A percentile compares a stretch with the other conserved stretches of the same genome.
phyloP scores from a whole-genome alignment of 2,888 invertebrate genomes.

The Pantelozetes paolii region DNA sequence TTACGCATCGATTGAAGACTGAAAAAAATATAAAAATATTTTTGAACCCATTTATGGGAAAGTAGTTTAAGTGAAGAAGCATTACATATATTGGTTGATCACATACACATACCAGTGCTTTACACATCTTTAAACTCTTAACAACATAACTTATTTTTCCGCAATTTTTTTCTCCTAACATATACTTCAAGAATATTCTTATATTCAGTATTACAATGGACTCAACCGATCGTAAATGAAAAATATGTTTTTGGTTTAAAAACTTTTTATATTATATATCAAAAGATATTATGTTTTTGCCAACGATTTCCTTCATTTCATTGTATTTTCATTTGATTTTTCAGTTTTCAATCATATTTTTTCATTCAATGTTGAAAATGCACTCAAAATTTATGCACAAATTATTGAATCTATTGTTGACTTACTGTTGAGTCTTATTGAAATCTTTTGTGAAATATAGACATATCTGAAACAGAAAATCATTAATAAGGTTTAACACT shows the following conservation, averaged over 20 bases:
- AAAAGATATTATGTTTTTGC: not conserved
- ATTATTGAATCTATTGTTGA: not conserved
- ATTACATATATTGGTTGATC: conserved; percentile 14
- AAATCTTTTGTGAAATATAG: no score
- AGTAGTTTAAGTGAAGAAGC: not conserved
- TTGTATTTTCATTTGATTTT: no score
- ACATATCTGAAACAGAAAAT: no score
- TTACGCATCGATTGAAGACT: conserved; percentile 20
- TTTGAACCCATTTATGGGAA: not conserved
- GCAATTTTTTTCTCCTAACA: not conserved
- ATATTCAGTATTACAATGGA: not conserved
- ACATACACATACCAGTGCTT: conserved; percentile 21
- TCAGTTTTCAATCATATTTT: no score
- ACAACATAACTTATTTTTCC: not conserved
- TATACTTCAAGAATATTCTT: not conserved
- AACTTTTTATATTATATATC: conserved; percentile 19
- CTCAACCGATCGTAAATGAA: conserved; percentile 20
- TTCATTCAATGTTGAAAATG: no score
- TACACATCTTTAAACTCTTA: not conserved
- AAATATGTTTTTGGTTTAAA: conserved; percentile 11
- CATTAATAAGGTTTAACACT: no score
- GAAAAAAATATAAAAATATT: not conserved
- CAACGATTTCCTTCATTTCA: no score
- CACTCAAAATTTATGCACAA: no score
- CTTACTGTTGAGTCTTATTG: no score